Evolutionary conservation across 2,797 vertebrate genomes (phyloP).

Genomic region (Coracias cyanogaster): DNA sequence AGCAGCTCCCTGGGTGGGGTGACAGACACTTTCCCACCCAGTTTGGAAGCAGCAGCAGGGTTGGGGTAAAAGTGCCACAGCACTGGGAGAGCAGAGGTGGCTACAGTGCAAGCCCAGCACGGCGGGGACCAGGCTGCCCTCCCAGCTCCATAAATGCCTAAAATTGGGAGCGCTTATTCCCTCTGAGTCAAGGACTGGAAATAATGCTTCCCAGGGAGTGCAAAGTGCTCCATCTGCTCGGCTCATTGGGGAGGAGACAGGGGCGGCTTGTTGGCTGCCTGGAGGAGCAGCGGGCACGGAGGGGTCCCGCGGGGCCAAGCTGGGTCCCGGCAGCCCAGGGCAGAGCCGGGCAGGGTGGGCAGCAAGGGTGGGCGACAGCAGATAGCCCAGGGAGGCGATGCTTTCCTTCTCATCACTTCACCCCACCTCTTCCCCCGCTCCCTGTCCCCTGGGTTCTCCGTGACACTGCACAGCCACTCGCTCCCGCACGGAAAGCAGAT

Average conservation of each 20-base stretch:
- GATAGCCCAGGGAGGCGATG: background rate
- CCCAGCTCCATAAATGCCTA: background rate
- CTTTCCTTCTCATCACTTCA: background rate
- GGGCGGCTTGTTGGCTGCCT: background rate
- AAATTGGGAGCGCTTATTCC: background rate
- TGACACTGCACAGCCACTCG: fast-evolving
- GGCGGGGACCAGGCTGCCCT: background rate
- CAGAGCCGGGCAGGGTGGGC: background rate
- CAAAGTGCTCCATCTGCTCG: conserved; percentile 4
- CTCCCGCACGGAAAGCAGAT: fast-evolving
- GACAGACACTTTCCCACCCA: background rate
- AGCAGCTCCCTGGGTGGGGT: fast-evolving
- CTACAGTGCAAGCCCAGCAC: fast-evolving
- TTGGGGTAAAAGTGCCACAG: fast-evolving
- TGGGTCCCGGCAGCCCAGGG: background rate
- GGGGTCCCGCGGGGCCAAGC: fast-evolving
- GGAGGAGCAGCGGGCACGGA: fast-evolving
- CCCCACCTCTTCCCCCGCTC: background rate
- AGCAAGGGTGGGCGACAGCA: background rate
- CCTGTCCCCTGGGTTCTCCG: background rate
- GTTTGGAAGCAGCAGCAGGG: fast-evolving
- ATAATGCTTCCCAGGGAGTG: background rate
- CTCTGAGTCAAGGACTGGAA: background rate
- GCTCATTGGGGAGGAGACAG: fast-evolving
- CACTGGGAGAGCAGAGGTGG: background rate